Evolutionary conservation across 2,113 vertebrate genomes (phyloP), one percentile per base, ranked within the genome.

Genomic region (Neodon shergylaensis): DNA sequence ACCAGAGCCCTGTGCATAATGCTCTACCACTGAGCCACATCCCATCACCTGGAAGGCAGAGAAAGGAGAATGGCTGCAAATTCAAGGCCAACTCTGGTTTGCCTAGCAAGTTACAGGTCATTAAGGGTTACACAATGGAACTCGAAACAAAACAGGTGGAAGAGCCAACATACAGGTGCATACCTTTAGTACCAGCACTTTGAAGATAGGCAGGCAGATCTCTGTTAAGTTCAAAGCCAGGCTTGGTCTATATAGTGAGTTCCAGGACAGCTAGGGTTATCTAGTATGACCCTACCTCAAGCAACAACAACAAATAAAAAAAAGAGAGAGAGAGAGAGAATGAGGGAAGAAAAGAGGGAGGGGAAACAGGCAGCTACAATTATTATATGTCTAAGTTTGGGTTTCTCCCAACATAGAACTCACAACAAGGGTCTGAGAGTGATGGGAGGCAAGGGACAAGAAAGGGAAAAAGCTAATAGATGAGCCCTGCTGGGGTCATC

Each of bases 341-440:
- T 9, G 7, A 24, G 22, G n/a, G 72, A 42, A 17, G 21, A 4
- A 44, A 22, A 39, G 22, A 44, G 73, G 39, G 11, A 76, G 72
- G n/a, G 72, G 90, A 44, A 31, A 39, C 47, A 87, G 88, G 87
- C 81, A 36, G 42, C 24, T n/a, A 63, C 28, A 28, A 39, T 65
- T 65, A 72, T 47, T n/a, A 42, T 31, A n/a, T 92, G 42, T 88
- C n/a, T 94, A 73, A n/a, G 66, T 42, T 83, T 83, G 28, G 28
- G 63, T 66, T 82, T 88, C 16, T 4, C n/a, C 24, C 1, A 44
- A 82, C 63, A 39, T 19, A 73, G 24, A 92, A 52, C 76, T 65
- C 42, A 73, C 42, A 31, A 78, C 44, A 88, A 88, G 16, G 4
- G 83, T 87, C 24, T 95, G 52, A 54, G 61, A 47, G 63, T 5